Base-by-base conservation (phyloP, 2,113 vertebrate genomes). In the Callithrix jacchus region DNA sequence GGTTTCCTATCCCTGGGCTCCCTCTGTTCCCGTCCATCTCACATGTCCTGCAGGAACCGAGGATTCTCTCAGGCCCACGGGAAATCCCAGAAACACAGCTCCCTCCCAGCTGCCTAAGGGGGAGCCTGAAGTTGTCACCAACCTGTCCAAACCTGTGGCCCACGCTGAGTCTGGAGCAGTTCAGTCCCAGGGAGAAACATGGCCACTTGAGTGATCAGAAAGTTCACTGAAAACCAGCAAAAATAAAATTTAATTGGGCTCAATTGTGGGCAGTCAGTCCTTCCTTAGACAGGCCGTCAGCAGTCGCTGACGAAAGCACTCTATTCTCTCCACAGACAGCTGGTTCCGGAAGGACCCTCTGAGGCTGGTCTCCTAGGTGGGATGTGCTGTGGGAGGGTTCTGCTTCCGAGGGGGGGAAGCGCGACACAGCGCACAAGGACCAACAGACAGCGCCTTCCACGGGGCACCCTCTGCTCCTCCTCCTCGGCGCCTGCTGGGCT, bases 231-330 rank as follows among this genome's bases (percentile, higher is more conserved):
- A 64, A 70, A 20, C 68, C 74, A 85, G n/a, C 89, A 92, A 95
- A 94, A 97, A 93, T 64, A 94, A 40, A 87, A 66, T 98, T 93
- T 97, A 97, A 97, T 98, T 71, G n/a, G 93, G 70, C n/a, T 89
- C 42, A 35, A 13, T 49, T 21, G 35, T 21, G 40, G 84, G 73
- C 86, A 40, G 94, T 16, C 37, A 2, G 40, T 64, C 89, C 82
- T 71, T 71, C 54, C 68, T 17, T 1, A 0, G 54, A 52, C 66
- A 0, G 6, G 47, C 68, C 0, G 1, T 1, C 32, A 8, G 83
- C 23, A 14, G 56, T 81, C 35, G 54, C 35, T 8, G 45, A 37
- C 0, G 47, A 21, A 68, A 77, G 21, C 49, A n/a, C 56, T 35
- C 40, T 30, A 68, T 70, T 27, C 76, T 80, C 6, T n/a, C 80